Conservation (phyloP, 1,140 invertebrate species). For the Danaus melanippus region DNA sequence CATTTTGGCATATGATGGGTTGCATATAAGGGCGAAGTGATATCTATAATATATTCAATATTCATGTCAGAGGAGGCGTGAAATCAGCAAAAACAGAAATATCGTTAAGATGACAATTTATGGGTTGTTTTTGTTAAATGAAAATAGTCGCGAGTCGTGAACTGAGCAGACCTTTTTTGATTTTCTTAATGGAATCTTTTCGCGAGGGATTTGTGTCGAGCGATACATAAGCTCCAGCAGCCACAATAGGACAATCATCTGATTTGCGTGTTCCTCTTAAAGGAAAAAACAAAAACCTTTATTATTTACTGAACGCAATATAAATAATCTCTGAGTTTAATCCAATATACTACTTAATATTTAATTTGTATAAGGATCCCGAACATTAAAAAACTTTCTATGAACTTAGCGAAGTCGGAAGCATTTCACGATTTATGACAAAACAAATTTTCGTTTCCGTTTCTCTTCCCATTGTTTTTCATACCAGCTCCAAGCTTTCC, state of each 20-base stretch:
- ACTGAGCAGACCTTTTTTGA: conserved; percentile 70
- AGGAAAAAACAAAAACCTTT: conserved; percentile 8
- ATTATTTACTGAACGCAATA: conserved; percentile 6
- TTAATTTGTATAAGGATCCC: too few relatives aligned
- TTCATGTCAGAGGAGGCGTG: conserved; percentile 30
- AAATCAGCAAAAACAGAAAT: conserved; percentile 68
- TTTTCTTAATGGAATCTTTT: conserved; percentile 72
- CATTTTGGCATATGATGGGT: too few relatives aligned
- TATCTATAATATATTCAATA: too few relatives aligned
- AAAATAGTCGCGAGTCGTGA: conserved; percentile 66
- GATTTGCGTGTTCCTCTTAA: conserved; percentile 23
- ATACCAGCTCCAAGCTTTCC: conserved; percentile 53
- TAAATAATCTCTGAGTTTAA: background rate
- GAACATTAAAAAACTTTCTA: conserved; percentile 39
- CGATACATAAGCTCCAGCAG: conserved; percentile 49
- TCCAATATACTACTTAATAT: too few relatives aligned
- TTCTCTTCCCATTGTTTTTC: conserved; percentile 61
- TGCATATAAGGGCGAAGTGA: too few relatives aligned
- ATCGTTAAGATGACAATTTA: conserved; percentile 72
- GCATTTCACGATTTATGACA: conserved; percentile 67
- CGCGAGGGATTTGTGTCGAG: conserved; percentile 64
- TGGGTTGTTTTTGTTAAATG: conserved; percentile 72
- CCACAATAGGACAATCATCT: conserved; percentile 39
- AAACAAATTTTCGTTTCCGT: conserved; percentile 66
- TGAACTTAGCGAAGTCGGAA: conserved; percentile 54